Evolutionary conservation across 2,888 invertebrate species (phyloP), one percentile per base, ranked within the genome.

Genomic region (Microchrysa polita): DNA sequence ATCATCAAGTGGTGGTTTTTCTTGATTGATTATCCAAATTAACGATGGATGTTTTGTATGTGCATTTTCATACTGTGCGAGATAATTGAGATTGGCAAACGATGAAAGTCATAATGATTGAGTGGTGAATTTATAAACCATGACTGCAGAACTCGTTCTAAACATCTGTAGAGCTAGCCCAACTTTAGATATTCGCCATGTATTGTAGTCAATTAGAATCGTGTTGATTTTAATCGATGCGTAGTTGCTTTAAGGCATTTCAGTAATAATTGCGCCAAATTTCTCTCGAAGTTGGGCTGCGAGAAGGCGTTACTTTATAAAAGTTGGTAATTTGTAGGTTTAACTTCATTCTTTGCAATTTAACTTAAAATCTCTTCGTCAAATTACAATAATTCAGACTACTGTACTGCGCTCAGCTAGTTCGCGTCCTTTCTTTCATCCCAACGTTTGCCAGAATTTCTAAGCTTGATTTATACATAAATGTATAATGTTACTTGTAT

Each of bases 21-120:
- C 12, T 48, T 48, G 48, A 48, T 48, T 48, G 48, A 48, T 48
- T 48, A n/a, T 48, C 48, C 12, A 48, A n/a, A 48, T 48, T 48
- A n/a, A 12, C 48, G 16, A 48, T 12, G 2, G 48, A 48, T 48
- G 48, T n/a, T n/a, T n/a, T n/a, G n/a, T 48, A 12, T 48, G 48
- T n/a, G 12, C 48, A 48, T 48, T 48, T n/a, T n/a, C 16, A 48
- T 48, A 12, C 14, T 42, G 7, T 7, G 42, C 12, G 48, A 48
- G 48, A 48, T 48, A n/a, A 48, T 34, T 34, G 27, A 48, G 48
- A 48, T 10, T n/a, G 48, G 2, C 2, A n/a, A 48, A 48, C 48
- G 48, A n/a, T 48, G 48, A 48, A 48, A n/a, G 48, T n/a, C n/a
- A n/a, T 48, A 12, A 48, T n/a, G 48, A 48, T n/a, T 12, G 16